Evolutionary conservation across 2,113 vertebrate species (phyloP).

Genomic region (Macrotis lagotis): DNA sequence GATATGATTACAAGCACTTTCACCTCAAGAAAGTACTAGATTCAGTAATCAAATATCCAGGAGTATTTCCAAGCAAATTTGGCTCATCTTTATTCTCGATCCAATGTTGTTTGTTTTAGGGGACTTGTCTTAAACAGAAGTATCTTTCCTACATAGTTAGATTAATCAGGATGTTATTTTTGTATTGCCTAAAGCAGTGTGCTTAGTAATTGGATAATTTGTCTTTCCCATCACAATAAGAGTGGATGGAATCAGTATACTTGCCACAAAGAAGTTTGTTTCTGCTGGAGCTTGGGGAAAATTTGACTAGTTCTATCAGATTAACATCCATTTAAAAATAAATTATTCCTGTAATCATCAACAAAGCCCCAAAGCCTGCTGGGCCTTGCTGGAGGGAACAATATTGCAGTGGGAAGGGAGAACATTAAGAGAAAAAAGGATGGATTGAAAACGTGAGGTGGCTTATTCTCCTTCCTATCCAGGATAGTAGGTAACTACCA

Average conservation of each 20-base stretch:
- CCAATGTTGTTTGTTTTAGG: slow-evolving; percentile 71
- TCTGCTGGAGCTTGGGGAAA: slow-evolving; percentile 67
- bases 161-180: slow-evolving; percentile 82
- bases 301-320: slow-evolving; percentile 71
- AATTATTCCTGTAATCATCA: slow-evolving; percentile 73
- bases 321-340: slow-evolving; percentile 73
- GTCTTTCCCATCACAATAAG: slow-evolving; percentile 80
- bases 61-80: slow-evolving; percentile 57
- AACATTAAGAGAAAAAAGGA: background rate
- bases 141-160: slow-evolving; percentile 63
- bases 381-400: slow-evolving; percentile 58
- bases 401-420: background rate
- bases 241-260: slow-evolving; percentile 74
- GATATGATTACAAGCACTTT: slow-evolving; percentile 40
- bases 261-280: slow-evolving; percentile 71
- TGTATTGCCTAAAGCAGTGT: slow-evolving; percentile 75
- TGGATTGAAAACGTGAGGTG: background rate
- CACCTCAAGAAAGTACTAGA: slow-evolving; percentile 35
- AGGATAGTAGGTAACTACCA: rapidly evolving
- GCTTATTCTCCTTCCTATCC: background rate
- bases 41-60: slow-evolving; percentile 48
- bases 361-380: slow-evolving; percentile 63
- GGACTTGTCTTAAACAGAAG: slow-evolving; percentile 59
- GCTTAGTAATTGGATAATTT: slow-evolving; percentile 82
- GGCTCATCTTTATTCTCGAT: slow-evolving; percentile 61